These are phyloP conservation scores for Clanis bilineata DNA, from an alignment of 2,888 invertebrate genomes.

Conservation along the genomic window DNA sequence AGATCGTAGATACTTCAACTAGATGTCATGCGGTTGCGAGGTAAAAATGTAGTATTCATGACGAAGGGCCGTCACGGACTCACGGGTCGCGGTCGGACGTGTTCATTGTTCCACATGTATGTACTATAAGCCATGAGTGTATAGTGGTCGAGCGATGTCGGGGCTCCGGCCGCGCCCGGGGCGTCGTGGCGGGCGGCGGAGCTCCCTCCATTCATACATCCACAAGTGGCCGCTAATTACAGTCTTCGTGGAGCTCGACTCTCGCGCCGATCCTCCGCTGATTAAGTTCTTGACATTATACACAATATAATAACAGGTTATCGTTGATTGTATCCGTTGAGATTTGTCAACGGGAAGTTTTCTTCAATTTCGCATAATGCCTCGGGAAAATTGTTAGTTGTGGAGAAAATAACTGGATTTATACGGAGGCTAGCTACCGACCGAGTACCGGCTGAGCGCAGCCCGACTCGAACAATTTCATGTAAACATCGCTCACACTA, in stretches of 20 bases:
- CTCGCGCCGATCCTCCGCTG: slow-evolving; percentile 51
- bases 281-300: slow-evolving; percentile 68
- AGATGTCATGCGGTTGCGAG: slow-evolving; percentile 52
- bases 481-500: slow-evolving; percentile 53
- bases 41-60: slow-evolving; percentile 36
- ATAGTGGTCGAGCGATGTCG: slow-evolving; percentile 25
- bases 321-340: slow-evolving; percentile 7
- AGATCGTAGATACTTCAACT: slow-evolving; percentile 61
- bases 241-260: slow-evolving; percentile 43
- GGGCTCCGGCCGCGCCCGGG: slow-evolving; percentile 33
- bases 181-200: slow-evolving; percentile 51
- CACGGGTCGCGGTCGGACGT: slow-evolving; percentile 19
- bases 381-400: slow-evolving; percentile 24
- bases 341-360: slow-evolving; percentile 15
- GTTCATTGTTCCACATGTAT: not conserved
- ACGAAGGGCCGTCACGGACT: slow-evolving; percentile 22
- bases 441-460: not conserved
- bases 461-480: slow-evolving; percentile 41
- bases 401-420: slow-evolving; percentile 44
- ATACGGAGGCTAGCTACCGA: slow-evolving; percentile 24
- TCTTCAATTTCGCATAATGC: slow-evolving; percentile 14
- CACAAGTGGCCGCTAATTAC: slow-evolving; percentile 72
- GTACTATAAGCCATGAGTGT: not conserved
- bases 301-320: slow-evolving; percentile 15
- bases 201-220: slow-evolving; percentile 68